phyloP scores from a whole-genome alignment of 2,113 vertebrate species.

The Neogobius melanostomus region DNA sequence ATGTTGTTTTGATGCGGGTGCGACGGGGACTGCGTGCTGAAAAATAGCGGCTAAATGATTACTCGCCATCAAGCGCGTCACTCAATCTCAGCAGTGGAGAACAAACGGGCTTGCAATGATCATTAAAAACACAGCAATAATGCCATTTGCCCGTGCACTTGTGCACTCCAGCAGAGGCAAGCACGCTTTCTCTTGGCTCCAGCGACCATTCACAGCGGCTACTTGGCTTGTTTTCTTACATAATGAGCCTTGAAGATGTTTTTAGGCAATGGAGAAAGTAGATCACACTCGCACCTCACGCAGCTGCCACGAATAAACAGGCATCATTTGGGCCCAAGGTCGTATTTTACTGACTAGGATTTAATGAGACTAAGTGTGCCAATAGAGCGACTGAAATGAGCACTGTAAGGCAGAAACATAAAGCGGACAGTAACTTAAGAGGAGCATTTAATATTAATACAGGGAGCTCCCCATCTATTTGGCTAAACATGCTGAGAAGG shows the following conservation, averaged over 20 bases:
- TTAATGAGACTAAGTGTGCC: conserved; percentile 39
- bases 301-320: conserved; percentile 35
- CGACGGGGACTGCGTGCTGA: neutral
- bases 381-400: conserved; percentile 41
- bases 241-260: conserved; percentile 64
- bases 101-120: conserved; percentile 34
- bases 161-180: conserved; percentile 41
- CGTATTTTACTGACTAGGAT: conserved; percentile 25
- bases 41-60: conserved; percentile 4
- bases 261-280: conserved; percentile 53
- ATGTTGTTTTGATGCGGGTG: neutral
- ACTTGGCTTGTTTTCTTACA: conserved; percentile 53
- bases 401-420: conserved; percentile 34
- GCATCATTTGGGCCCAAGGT: conserved; percentile 40
- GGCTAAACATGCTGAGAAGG: conserved; percentile 15
- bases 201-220: conserved; percentile 49
- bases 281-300: conserved; percentile 46
- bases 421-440: conserved; percentile 40
- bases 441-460: conserved; percentile 52
- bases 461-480: conserved; percentile 24
- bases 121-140: conserved; percentile 27
- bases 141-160: conserved; percentile 24
- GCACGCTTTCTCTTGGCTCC: conserved; percentile 1
- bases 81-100: conserved; percentile 8
- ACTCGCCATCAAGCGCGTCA: neutral